Evolutionary conservation across 2,113 vertebrate species (phyloP).

Genomic region (Lepidothrix coronata): DNA sequence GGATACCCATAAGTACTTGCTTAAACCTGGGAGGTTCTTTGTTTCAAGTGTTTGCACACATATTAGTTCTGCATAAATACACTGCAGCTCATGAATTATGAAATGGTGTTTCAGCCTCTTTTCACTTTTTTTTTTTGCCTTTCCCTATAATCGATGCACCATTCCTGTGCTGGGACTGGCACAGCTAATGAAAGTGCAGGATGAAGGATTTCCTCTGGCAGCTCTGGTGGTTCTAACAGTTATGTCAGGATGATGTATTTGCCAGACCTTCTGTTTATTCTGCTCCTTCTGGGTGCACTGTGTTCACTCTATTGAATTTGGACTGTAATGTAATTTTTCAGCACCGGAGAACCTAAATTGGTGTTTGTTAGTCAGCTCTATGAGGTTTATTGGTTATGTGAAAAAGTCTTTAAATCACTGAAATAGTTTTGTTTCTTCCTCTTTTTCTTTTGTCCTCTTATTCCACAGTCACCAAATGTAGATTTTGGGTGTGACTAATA

Average conservation of each 20-base stretch:
- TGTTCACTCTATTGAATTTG: neutral
- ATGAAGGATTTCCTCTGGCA: neutral
- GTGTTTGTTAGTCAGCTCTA: neutral
- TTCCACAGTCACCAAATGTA: neutral
- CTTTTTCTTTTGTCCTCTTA: neutral
- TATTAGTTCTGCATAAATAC: neutral
- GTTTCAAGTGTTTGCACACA: neutral
- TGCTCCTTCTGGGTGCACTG: neutral
- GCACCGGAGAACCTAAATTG: neutral
- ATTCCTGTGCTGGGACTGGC: neutral
- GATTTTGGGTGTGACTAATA: neutral
- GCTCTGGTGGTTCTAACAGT: neutral
- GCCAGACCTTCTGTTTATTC: neutral
- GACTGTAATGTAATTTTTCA: conserved; percentile 5
- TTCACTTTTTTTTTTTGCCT: neutral
- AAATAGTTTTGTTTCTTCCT: neutral
- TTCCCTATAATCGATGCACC: neutral
- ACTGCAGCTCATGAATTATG: neutral
- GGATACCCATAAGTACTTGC: neutral
- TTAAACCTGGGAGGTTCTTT: neutral
- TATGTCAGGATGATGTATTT: conserved; percentile 22
- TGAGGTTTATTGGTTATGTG: neutral
- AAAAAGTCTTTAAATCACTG: neutral
- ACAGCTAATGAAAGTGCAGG: neutral
- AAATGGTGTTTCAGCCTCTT: neutral